Evolutionary conservation across 2,113 vertebrate species (phyloP).

Genomic region (Salvelinus fontinalis): DNA sequence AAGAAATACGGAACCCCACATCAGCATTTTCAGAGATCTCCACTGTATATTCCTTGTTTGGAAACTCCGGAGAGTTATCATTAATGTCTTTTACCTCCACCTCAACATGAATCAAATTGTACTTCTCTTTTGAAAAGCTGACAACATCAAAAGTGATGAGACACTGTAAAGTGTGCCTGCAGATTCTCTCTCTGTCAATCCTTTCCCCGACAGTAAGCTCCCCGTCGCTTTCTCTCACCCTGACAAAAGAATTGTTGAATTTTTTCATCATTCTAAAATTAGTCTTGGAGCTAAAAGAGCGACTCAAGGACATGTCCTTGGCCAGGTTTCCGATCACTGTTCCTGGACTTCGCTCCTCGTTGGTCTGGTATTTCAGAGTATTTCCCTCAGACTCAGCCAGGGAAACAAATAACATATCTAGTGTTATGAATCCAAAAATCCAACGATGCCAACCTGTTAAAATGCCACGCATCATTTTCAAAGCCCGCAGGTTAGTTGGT

Average conservation of each 20-base stretch:
- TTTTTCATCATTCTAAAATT: constrained; percentile 94
- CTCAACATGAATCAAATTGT: constrained; percentile 91
- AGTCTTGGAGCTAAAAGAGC: constrained; percentile 78
- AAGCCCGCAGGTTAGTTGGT: constrained; percentile 26
- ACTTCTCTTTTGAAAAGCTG: constrained; percentile 88
- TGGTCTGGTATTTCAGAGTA: constrained; percentile 88
- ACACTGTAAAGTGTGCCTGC: constrained; percentile 83
- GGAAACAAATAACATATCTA: constrained; percentile 56
- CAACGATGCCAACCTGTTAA: constrained; percentile 68
- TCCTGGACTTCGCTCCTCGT: constrained; percentile 87
- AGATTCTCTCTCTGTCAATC: constrained; percentile 89
- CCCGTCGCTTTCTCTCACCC: constrained; percentile 89
- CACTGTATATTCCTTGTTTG: constrained; percentile 77
- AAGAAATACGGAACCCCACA: constrained; percentile 84
- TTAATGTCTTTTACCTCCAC: constrained; percentile 94
- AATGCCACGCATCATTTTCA: constrained; percentile 49
- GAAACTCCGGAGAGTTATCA: constrained; percentile 91
- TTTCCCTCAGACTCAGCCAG: constrained; percentile 74
- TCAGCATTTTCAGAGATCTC: constrained; percentile 89
- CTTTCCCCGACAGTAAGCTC: constrained; percentile 87
- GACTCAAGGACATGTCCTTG: constrained; percentile 87
- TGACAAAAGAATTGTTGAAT: constrained; percentile 89
- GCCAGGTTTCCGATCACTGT: constrained; percentile 92
- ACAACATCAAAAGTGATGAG: constrained; percentile 92
- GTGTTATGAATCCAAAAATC: constrained; percentile 52